These are phyloP conservation scores for Apistogramma diplotaenia DNA, from an alignment of 2,113 vertebrate genomes.

Conservation along the genomic window DNA sequence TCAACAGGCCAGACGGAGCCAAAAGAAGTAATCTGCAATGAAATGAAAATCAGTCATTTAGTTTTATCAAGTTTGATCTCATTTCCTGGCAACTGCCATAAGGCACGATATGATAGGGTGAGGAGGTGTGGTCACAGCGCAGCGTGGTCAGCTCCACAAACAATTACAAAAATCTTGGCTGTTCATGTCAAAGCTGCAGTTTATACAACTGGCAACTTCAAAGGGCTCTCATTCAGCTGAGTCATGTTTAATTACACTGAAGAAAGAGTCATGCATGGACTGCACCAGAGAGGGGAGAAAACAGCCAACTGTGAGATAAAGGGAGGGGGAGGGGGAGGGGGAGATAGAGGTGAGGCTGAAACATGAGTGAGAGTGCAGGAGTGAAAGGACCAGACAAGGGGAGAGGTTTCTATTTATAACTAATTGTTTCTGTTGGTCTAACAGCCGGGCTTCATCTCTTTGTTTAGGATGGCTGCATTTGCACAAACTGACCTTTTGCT, in stretches of 20 bases:
- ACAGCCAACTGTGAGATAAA: background rate
- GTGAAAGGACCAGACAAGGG: slow-evolving; percentile 1
- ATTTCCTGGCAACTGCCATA: slow-evolving; percentile 25
- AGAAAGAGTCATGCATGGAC: slow-evolving; percentile 7
- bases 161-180: background rate
- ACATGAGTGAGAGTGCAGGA: background rate
- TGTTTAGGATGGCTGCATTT: slow-evolving; percentile 31
- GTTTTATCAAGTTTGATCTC: background rate
- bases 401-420: slow-evolving; percentile 65
- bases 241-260: slow-evolving; percentile 16
- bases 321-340: background rate
- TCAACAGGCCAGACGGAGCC: background rate
- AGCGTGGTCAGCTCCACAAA: background rate
- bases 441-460: slow-evolving; percentile 30
- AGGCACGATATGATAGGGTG: background rate
- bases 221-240: slow-evolving; percentile 8
- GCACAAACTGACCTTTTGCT: slow-evolving; percentile 43
- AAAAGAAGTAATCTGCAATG: background rate
- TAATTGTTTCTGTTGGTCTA: slow-evolving; percentile 59
- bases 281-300: slow-evolving; percentile 16
- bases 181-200: background rate
- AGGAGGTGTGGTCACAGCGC: slow-evolving; percentile 8
- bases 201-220: slow-evolving; percentile 11
- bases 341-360: background rate
- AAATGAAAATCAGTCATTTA: background rate